Evolutionary conservation across 2,113 vertebrate genomes (phyloP), one percentile per base, ranked within the genome.

Genomic region (Myocastor coypus): DNA sequence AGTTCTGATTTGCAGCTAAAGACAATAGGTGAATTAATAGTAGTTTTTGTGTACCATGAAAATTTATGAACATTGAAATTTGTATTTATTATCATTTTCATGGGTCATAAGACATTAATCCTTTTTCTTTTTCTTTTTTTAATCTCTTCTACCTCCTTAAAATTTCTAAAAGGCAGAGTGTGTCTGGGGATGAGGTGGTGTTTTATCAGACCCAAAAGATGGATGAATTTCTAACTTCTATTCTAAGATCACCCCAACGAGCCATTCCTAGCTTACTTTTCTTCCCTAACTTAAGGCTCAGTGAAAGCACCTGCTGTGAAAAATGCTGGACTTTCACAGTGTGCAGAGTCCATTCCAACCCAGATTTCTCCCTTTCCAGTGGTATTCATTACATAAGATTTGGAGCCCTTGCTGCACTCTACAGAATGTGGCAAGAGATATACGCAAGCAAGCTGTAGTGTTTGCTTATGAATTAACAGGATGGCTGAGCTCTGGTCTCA

Each of bases 1-100:
- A 81, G 20, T 50, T 80, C n/a, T 66, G 63, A n/a, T 14, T 22
- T 73, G 24, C 66, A 69, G 50, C 26, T 82, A 20, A 13, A 77
- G 50, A 71, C n/a, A 57, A 28, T 20, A 50, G 16, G 61, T 89
- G 91, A 94, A 77, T 55, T 87, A 50, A 71, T 42, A 59, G 61
- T 30, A 19, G 0, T 91, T 34, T 94, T n/a, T 61, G 4, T 91
- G 64, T 85, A 64, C 24, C 34, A 20, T 1, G 63, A 78, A 92
- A 63, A 86, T 83, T 26, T 80, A 75, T 30, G 50, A 40, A 55
- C 32, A 50, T 34, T 42, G 50, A 89, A 89, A 95, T 84, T 82
- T n/a, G 50, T 92, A 93, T 92, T 94, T 63, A 14, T 28, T 84
- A 30, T 94, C 34, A 94, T 87, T 92, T 97, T 87, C 40, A 83